Evolutionary conservation across 2,888 invertebrate species (phyloP), one percentile per base, ranked within the genome.

Genomic region (Xestia sexstrigata): DNA sequence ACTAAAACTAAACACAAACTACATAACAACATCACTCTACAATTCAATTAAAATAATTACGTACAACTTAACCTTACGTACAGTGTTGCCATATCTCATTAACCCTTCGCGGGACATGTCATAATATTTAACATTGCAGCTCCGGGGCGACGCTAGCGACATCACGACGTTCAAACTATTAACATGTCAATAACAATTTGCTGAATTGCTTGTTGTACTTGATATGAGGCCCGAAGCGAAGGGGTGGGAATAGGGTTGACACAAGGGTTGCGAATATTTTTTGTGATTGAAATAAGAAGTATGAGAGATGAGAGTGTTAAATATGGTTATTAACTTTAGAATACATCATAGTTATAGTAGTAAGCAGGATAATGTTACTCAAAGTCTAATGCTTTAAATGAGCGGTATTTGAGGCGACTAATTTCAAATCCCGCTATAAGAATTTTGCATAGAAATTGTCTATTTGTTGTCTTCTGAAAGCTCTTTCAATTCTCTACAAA

Each of bases 131-230:
- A 89, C 83, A 84, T 81, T 79, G 79, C 74, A 81, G 86, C 81
- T 81, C 77, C 78, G 82, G 47, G n/a, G 71, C 69, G 82, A 81
- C 82, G 82, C 82, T 82, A 87, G 87, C 89, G 92, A 93, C 93
- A 92, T 90, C 88, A 92, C 89, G 92, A 92, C 92, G 91, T 90
- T 87, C 87, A 87, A 91, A 92, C 94, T 95, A 95, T 95, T 95
- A 95, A 95, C 95, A 96, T 94, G 96, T 93, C 95, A 93, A 96
- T 96, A 96, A 96, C 95, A 95, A 96, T 96, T 96, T 96, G 93
- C 92, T 90, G 93, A 95, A 96, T 95, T 93, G 95, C 95, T 94
- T 93, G 95, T 93, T 93, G 93, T 93, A 91, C 91, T 90, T 92
- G 91, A 92, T 92, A 92, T 92, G 92, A 90, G 89, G 87, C 91